Conservation (phyloP, 30 jellyfish, hydroid and myxozoan genomes). For the Aurelia sp. region DNA sequence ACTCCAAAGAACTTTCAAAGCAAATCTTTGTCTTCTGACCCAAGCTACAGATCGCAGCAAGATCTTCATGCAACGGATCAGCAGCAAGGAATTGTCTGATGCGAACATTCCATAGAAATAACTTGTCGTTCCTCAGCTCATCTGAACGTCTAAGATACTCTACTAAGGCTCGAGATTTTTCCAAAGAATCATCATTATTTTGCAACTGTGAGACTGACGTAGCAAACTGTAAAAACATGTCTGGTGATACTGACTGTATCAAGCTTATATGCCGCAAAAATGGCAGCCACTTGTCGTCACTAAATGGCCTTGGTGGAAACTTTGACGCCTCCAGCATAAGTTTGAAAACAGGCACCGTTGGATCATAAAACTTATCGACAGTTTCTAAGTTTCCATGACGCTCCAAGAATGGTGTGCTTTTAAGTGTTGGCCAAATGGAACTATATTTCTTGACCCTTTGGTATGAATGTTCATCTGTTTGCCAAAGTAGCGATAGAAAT, state of each 20-base stretch:
- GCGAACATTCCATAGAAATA: not conserved
- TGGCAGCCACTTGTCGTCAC: constrained; percentile 34
- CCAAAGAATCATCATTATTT: constrained; percentile 7
- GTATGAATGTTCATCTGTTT: not conserved
- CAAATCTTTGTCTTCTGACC: not conserved
- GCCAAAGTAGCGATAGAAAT: constrained; percentile 7
- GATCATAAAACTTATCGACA: constrained; percentile 53
- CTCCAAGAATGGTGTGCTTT: constrained; percentile 24
- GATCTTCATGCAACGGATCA: constrained; percentile 3
- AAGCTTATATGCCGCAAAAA: constrained; percentile 61
- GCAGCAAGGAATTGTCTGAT: constrained; percentile 37
- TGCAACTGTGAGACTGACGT: constrained; percentile 4
- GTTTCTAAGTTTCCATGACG: constrained; percentile 6
- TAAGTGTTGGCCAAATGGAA: not conserved
- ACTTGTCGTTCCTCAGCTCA: constrained; percentile 1
- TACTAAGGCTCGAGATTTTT: constrained; percentile 35
- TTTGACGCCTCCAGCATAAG: constrained; percentile 28
- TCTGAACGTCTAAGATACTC: constrained; percentile 5
- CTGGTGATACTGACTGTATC: constrained; percentile 10
- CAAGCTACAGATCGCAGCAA: not conserved
- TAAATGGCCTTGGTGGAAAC: constrained; percentile 51
- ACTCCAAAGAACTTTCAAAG: constrained; percentile 24
- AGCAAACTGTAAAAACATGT: constrained; percentile 53
- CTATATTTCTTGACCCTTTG: not conserved
- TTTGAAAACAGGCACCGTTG: constrained; percentile 29